Conservation (phyloP, 2,797 vertebrate species). For the Poeciliopsis infans region DNA sequence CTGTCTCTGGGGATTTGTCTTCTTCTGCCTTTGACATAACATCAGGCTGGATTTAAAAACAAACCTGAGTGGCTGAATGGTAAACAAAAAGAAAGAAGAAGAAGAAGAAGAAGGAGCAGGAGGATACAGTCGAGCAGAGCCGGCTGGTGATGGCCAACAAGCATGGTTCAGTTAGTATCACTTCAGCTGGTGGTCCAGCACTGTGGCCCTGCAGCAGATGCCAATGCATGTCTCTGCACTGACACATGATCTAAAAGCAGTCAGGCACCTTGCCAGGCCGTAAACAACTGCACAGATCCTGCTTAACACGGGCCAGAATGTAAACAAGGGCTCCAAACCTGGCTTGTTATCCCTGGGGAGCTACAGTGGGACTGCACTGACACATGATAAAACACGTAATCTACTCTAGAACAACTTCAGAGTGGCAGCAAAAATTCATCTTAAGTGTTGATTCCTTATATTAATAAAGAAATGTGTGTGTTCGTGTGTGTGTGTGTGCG, state of each 20-base stretch:
- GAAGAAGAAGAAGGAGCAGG: background rate
- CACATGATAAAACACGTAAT: background rate
- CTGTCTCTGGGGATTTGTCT: background rate
- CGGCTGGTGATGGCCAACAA: background rate
- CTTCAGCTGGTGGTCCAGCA: conserved; percentile 7
- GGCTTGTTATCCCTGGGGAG: conserved; percentile 19
- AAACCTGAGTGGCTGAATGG: background rate
- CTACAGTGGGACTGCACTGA: background rate
- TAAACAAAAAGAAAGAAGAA: too few relatives aligned
- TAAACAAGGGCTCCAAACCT: conserved; percentile 46
- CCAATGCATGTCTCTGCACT: conserved; percentile 50
- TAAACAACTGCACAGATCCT: conserved; percentile 50
- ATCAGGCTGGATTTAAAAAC: background rate
- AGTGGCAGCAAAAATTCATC: background rate
- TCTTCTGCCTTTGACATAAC: background rate
- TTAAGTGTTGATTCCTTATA: background rate
- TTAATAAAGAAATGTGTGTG: background rate
- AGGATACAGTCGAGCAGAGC: background rate
- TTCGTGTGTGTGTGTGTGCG: background rate
- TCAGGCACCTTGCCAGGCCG: conserved; percentile 52
- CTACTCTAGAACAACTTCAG: background rate
- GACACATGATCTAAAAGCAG: conserved; percentile 68
- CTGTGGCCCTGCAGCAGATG: conserved; percentile 35
- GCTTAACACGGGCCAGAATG: conserved; percentile 28
- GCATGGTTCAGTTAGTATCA: background rate